These are phyloP conservation scores for Maconellicoccus hirsutus DNA, from an alignment of 1,140 invertebrate genomes.

Conservation along the genomic window DNA sequence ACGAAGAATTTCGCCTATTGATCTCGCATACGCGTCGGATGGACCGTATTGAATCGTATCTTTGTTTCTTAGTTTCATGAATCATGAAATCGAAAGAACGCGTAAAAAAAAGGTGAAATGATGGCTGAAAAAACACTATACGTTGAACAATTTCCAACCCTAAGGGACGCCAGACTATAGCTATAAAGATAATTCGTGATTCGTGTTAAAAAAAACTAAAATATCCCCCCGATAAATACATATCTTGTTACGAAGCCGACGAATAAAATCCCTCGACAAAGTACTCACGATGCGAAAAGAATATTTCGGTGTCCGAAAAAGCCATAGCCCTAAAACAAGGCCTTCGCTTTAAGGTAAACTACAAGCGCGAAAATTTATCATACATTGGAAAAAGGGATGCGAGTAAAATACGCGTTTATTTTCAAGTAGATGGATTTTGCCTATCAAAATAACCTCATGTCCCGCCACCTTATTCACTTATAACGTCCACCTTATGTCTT, in stretches of 20 bases:
- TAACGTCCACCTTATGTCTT: background rate
- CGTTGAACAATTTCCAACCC: slow-evolving; percentile 18
- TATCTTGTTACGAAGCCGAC: slow-evolving; percentile 10
- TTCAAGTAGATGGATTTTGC: slow-evolving; percentile 18
- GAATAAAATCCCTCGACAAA: slow-evolving; percentile 16
- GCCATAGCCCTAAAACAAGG: background rate
- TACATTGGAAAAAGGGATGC: background rate
- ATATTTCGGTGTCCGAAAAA: slow-evolving; percentile 12
- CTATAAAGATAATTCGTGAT: slow-evolving; percentile 19
- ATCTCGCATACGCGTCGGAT: too few relatives aligned
- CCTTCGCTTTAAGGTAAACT: slow-evolving; percentile 13
- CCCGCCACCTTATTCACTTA: background rate
- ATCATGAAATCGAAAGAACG: too few relatives aligned
- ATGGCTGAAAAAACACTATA: slow-evolving; percentile 6
- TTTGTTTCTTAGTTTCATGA: too few relatives aligned
- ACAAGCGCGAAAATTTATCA: background rate
- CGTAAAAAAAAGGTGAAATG: background rate
- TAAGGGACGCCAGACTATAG: slow-evolving; percentile 11
- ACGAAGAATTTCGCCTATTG: too few relatives aligned
- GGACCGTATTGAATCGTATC: too few relatives aligned
- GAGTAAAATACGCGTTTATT: slow-evolving; percentile 16
- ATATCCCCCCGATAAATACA: slow-evolving; percentile 15
- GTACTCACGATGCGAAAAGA: slow-evolving; percentile 10
- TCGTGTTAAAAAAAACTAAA: slow-evolving; percentile 16
- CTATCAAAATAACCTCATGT: slow-evolving; percentile 16